A percentile compares a stretch with the other conserved stretches of the same genome.
phyloP scores from a whole-genome alignment of 2,797 vertebrate genomes.

The Acanthiza pusilla region DNA sequence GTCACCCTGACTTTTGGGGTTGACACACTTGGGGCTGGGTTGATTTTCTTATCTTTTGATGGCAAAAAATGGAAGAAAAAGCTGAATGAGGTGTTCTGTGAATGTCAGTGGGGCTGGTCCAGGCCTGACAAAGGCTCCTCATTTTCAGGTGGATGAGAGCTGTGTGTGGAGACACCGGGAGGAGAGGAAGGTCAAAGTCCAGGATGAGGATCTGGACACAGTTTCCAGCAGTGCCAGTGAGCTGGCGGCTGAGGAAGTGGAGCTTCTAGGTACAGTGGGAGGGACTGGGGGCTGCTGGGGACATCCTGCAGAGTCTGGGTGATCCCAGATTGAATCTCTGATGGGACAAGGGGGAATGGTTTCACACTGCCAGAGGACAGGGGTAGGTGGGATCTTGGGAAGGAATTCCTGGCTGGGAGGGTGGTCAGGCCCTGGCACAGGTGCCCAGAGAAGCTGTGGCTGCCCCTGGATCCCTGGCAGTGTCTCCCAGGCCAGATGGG shows the following conservation, averaged over 20 bases:
- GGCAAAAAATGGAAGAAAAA: background rate
- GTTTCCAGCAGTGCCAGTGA: conserved; percentile 79
- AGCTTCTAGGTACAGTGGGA: conserved; percentile 80
- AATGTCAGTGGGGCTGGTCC: background rate
- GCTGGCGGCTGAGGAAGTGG: conserved; percentile 83
- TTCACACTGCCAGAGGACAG: background rate
- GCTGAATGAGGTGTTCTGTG: background rate
- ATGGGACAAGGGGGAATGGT: background rate
- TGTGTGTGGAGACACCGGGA: conserved; percentile 88
- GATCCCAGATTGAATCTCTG: background rate
- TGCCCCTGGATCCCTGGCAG: background rate
- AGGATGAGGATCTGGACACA: conserved; percentile 89
- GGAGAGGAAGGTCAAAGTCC: conserved; percentile 87
- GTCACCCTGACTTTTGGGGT: background rate
- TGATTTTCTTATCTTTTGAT: background rate
- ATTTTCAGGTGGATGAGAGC: conserved; percentile 87
- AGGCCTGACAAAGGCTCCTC: background rate
- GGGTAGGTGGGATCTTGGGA: accelerated
- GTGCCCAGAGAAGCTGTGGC: background rate
- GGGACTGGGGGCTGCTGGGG: background rate
- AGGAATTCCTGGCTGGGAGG: background rate
- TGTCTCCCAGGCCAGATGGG: accelerated
- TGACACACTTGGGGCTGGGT: background rate
- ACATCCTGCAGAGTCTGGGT: background rate
- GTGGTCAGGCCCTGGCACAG: background rate